Percentiles rank a stretch among this genome's conserved stretches.
Conservation (phyloP, 2,797 vertebrate genomes). For the Hyperoplus immaculatus region DNA sequence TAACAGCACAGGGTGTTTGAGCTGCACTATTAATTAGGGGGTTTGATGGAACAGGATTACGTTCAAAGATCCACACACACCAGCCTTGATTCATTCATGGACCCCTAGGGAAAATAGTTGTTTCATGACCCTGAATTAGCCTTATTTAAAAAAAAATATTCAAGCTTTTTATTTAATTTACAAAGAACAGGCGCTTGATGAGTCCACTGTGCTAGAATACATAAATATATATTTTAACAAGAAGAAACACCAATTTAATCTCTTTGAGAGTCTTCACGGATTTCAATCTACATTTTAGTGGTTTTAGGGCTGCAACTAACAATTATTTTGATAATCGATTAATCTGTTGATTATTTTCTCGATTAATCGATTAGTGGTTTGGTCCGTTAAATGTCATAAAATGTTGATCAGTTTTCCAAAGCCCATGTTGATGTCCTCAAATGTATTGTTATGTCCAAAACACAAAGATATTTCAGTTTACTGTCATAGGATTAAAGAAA, state of each 20-base stretch:
- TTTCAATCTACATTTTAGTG: conserved; percentile 25
- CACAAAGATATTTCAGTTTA: too few relatives aligned
- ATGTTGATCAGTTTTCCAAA: too few relatives aligned
- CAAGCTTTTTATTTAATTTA: background rate
- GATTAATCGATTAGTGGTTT: too few relatives aligned
- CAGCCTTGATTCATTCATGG: conserved; percentile 25
- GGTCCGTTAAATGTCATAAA: too few relatives aligned
- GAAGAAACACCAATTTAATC: conserved; percentile 17
- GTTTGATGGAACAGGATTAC: conserved; percentile 43
- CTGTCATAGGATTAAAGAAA: too few relatives aligned
- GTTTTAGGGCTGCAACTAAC: conserved; percentile 3
- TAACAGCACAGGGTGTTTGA: conserved; percentile 48
- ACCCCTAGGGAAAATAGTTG: conserved; percentile 22
- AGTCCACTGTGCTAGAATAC: background rate
- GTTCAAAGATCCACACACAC: conserved; percentile 27
- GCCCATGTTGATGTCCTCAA: too few relatives aligned
- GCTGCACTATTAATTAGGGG: conserved; percentile 52
- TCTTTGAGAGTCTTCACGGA: conserved; percentile 1
- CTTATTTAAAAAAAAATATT: too few relatives aligned
- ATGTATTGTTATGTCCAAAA: too few relatives aligned
- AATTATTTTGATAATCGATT: background rate
- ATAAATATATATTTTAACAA: conserved; percentile 1
- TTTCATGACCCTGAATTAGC: conserved; percentile 39
- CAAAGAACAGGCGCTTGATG: background rate
- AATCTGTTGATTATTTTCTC: too few relatives aligned